Conservation (phyloP, 1,140 invertebrate species). For the Pogonus chalceus region DNA sequence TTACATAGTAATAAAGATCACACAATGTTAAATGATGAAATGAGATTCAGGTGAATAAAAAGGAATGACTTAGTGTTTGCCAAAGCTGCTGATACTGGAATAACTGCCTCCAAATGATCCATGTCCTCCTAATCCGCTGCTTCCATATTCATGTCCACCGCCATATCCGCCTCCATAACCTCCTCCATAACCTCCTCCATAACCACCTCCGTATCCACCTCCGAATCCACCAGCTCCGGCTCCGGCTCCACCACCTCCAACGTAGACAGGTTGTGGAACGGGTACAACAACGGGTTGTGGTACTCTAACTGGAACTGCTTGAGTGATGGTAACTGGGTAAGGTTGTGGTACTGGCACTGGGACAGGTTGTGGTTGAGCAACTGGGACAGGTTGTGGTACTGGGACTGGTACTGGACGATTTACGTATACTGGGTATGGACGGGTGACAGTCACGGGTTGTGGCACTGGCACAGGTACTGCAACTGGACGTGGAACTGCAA, state of each 20-base stretch:
- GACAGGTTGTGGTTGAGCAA: conserved; percentile 23
- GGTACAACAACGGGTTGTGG: conserved; percentile 37
- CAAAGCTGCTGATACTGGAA: not conserved
- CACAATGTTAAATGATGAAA: not conserved
- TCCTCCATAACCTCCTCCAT: conserved; percentile 18
- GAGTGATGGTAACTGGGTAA: conserved; percentile 23
- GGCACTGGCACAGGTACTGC: conserved; percentile 28
- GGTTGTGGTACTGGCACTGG: conserved; percentile 28
- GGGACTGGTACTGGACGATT: conserved; percentile 20
- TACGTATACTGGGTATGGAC: conserved; percentile 17
- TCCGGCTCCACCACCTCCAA: conserved; percentile 25
- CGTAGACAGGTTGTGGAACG: conserved; percentile 41
- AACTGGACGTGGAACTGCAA: conserved; percentile 29
- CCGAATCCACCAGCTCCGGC: conserved; percentile 11
- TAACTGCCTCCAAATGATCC: not conserved
- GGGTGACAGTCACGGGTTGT: conserved; percentile 20
- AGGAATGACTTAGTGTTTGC: not conserved
- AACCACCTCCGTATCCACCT: conserved; percentile 17
- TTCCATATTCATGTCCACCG: conserved; percentile 13
- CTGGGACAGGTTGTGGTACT: conserved; percentile 20
- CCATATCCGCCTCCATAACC: conserved; percentile 10
- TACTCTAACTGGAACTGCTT: conserved; percentile 24
- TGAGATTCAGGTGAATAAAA: not conserved
- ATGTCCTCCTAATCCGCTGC: conserved; percentile 3
- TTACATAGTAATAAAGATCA: too few species aligned